phyloP scores from a whole-genome alignment of 2,888 invertebrate species.

The Ennomos erosarius region DNA sequence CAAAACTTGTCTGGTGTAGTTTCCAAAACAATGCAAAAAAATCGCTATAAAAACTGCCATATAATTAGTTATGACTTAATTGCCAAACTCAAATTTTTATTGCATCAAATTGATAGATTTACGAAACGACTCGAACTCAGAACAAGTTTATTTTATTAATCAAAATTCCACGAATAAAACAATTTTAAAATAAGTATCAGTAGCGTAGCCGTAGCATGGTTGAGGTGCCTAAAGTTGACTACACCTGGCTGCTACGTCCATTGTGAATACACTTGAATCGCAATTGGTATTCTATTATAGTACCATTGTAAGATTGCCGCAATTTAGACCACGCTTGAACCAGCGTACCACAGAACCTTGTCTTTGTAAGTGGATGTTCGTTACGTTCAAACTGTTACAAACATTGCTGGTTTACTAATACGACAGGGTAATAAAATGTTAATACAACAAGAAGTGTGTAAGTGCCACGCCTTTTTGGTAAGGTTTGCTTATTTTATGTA shows the following conservation, averaged over 20 bases:
- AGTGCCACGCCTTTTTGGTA: slow-evolving; percentile 20
- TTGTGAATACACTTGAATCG: slow-evolving; percentile 48
- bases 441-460: slow-evolving; percentile 3
- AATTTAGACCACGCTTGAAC: slow-evolving; percentile 37
- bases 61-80: slow-evolving; percentile 5
- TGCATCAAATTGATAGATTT: slow-evolving; percentile 10
- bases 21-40: too few species aligned
- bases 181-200: too few species aligned
- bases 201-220: background rate
- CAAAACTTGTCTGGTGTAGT: too few species aligned
- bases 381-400: background rate
- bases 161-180: slow-evolving; percentile 10
- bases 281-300: slow-evolving; percentile 58
- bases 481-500: slow-evolving; percentile 22
- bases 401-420: background rate
- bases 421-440: slow-evolving; percentile 9
- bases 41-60: too few species aligned
- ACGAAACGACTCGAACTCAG: slow-evolving; percentile 3
- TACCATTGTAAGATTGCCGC: slow-evolving; percentile 42
- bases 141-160: slow-evolving; percentile 16
- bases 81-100: slow-evolving; percentile 12
- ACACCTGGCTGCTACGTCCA: slow-evolving; percentile 42
- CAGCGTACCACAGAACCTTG: slow-evolving; percentile 7
- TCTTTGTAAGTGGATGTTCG: slow-evolving; percentile 1
- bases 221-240: slow-evolving; percentile 39